These are phyloP conservation scores for Nomada hirtipes DNA, from an alignment of 2,888 invertebrate genomes.

Conservation along the genomic window DNA sequence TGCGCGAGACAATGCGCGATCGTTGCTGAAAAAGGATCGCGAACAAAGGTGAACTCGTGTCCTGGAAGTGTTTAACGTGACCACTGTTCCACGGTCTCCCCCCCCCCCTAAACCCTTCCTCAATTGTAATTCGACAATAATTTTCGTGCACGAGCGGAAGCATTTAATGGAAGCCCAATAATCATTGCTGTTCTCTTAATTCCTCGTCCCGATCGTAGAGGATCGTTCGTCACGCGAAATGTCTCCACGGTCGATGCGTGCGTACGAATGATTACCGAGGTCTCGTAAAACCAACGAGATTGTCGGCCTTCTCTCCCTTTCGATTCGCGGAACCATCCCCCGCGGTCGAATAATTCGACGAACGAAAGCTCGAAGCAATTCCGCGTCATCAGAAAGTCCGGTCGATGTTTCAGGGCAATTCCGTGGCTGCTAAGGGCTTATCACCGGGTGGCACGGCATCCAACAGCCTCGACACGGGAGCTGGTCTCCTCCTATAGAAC, in stretches of 20 bases:
- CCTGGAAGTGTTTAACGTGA: conserved; percentile 41
- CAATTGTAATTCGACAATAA: conserved; percentile 16
- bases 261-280: conserved; percentile 45
- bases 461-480: conserved; percentile 65
- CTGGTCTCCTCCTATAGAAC: conserved; percentile 63
- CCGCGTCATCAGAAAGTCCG: conserved; percentile 72
- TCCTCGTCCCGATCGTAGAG: background rate
- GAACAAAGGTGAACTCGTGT: conserved; percentile 65
- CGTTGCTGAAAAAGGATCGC: conserved; percentile 57
- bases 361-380: conserved; percentile 68
- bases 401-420: conserved; percentile 76
- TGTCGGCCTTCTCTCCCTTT: background rate
- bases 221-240: conserved; percentile 46
- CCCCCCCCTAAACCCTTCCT: no score
- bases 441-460: conserved; percentile 78
- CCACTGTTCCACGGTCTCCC: background rate
- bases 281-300: conserved; percentile 44
- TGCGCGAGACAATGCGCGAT: conserved; percentile 61
- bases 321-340: conserved; percentile 35
- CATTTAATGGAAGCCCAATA: conserved; percentile 1
- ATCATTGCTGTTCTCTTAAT: conserved; percentile 24
- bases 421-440: conserved; percentile 74
- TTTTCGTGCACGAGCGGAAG: conserved; percentile 9
- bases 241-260: conserved; percentile 48
- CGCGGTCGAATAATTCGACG: conserved; percentile 68